Percentiles rank a stretch among this genome's conserved stretches.
phyloP scores from a whole-genome alignment of 2,113 vertebrate genomes.

The Chloropsis hardwickii region DNA sequence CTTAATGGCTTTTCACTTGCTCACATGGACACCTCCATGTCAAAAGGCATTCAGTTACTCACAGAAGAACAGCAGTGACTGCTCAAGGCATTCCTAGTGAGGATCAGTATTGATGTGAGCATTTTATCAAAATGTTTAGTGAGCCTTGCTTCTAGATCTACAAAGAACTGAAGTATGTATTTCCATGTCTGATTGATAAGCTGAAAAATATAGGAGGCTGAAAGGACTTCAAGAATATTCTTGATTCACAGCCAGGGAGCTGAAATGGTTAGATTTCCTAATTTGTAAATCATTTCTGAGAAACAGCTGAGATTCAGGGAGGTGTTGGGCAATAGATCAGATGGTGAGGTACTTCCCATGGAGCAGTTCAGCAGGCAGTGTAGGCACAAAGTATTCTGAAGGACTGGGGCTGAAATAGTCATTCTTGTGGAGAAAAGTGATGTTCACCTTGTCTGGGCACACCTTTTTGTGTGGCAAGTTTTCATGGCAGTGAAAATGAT shows the following conservation, averaged over 20 bases:
- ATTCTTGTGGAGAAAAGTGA: neutral
- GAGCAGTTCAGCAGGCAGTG: neutral
- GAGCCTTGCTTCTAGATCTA: neutral
- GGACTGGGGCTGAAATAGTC: neutral
- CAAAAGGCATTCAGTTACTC: neutral
- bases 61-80: neutral
- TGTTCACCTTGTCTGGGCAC: neutral
- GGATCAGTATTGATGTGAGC: neutral
- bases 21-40: neutral
- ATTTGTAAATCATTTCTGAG: constrained; percentile 32
- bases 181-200: constrained; percentile 14
- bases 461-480: neutral
- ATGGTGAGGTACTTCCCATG: neutral
- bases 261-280: constrained; percentile 18
- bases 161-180: neutral
- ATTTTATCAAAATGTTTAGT: constrained; percentile 1
- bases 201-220: constrained; percentile 12
- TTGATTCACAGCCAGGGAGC: constrained; percentile 1
- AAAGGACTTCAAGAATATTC: constrained; percentile 27
- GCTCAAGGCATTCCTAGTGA: neutral
- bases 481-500: neutral
- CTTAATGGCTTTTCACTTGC: neutral
- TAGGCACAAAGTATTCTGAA: neutral
- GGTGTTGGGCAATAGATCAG: neutral
- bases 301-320: neutral